Evolutionary conservation across 53 echinoderm and acorn worm species (phyloP).

Genomic region (Henricia sp.): DNA sequence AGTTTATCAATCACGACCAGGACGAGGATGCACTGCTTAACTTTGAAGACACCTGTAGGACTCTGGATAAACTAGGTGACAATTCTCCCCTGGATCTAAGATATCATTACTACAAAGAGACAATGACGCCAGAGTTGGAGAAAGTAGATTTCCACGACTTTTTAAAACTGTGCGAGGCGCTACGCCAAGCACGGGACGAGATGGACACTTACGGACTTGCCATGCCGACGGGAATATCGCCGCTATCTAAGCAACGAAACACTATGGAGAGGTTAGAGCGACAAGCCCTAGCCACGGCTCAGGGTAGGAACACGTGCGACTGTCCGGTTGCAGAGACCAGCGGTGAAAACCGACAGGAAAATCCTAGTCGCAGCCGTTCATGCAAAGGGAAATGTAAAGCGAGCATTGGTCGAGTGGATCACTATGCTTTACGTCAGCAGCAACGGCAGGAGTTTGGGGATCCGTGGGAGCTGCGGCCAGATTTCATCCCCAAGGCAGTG

Average conservation of each 20-base stretch:
- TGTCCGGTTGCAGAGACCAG: conserved; percentile 45
- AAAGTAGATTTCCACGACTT: conserved; percentile 98
- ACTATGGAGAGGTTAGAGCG: conserved; percentile 61
- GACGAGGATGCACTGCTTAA: conserved; percentile 92
- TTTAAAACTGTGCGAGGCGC: conserved; percentile 85
- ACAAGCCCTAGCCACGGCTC: conserved; percentile 52
- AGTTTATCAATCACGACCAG: conserved; percentile 88
- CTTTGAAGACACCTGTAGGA: conserved; percentile 86
- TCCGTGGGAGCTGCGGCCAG: conserved; percentile 59
- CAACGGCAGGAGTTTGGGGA: conserved; percentile 57
- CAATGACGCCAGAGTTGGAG: conserved; percentile 88
- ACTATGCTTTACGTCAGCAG: conserved; percentile 51
- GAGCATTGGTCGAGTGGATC: conserved; percentile 58
- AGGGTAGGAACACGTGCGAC: conserved; percentile 51
- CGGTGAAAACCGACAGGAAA: conserved; percentile 41
- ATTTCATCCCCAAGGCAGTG: conserved; percentile 56
- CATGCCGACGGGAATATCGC: conserved; percentile 63
- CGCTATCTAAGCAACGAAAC: conserved; percentile 56
- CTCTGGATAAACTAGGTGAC: conserved; percentile 92
- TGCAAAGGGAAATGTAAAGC: conserved; percentile 64
- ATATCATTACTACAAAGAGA: conserved; percentile 84
- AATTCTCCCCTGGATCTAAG: conserved; percentile 85
- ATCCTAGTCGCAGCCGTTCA: conserved; percentile 51
- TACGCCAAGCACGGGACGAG: conserved; percentile 76
- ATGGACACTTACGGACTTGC: conserved; percentile 64